Conservation (phyloP, 2,797 vertebrate genomes). For the Trematomus bernacchii region DNA sequence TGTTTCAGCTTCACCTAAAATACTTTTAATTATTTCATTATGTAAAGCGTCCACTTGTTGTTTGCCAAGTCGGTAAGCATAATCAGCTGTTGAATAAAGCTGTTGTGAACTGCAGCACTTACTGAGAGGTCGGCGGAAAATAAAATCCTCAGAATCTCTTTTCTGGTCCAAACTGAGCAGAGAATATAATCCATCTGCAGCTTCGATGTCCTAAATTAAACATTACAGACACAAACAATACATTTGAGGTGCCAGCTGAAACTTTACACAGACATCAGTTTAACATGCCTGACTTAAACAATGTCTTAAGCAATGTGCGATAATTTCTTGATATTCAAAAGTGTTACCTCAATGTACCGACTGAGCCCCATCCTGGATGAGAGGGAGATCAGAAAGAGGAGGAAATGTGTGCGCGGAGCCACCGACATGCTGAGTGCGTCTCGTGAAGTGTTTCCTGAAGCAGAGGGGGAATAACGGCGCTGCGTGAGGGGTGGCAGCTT, state of each 20-base stretch:
- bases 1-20: constrained; percentile 3
- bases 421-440: constrained; percentile 83
- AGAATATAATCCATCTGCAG: constrained; percentile 86
- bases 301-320: too few species aligned
- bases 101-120: constrained; percentile 77
- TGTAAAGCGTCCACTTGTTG: neutral
- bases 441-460: constrained; percentile 48
- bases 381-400: constrained; percentile 87
- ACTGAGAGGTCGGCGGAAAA: constrained; percentile 91
- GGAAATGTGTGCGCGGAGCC: constrained; percentile 83
- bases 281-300: neutral
- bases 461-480: constrained; percentile 62
- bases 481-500: constrained; percentile 62
- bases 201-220: constrained; percentile 81
- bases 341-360: constrained; percentile 90
- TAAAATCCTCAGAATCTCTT: constrained; percentile 87
- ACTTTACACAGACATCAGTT: constrained; percentile 34
- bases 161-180: constrained; percentile 88
- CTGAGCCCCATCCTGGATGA: constrained; percentile 85
- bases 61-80: neutral
- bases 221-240: constrained; percentile 10
- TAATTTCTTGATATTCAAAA: neutral
- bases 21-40: constrained; percentile 10
- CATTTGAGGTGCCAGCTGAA: neutral
- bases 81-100: constrained; percentile 36